Conservation (phyloP, 2,113 vertebrate genomes). For the Crypturellus undulatus region DNA sequence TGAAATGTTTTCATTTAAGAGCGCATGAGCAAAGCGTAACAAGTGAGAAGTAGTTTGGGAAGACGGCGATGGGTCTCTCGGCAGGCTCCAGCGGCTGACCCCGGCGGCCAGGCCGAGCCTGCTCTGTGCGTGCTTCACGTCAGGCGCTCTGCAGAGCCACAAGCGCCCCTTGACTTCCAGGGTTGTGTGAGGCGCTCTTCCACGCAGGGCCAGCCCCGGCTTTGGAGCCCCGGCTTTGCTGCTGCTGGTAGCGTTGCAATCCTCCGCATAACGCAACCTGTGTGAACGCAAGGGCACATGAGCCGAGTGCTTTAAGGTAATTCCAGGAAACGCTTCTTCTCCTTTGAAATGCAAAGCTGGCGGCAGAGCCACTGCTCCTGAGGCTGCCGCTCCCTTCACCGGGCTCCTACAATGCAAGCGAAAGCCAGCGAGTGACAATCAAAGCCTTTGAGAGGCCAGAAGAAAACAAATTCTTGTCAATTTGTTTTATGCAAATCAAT, state of each 20-base stretch:
- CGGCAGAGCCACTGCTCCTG: background rate
- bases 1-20: background rate
- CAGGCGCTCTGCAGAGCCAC: background rate
- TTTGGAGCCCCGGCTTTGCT: background rate
- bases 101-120: background rate
- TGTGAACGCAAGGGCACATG: background rate
- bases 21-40: fast-evolving
- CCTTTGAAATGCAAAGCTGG: conserved; percentile 25
- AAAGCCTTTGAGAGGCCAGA: background rate
- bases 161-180: background rate
- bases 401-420: background rate
- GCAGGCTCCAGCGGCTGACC: background rate
- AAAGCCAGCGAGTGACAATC: background rate
- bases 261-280: background rate
- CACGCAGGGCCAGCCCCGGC: background rate
- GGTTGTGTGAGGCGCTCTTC: background rate
- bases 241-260: background rate
- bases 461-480: background rate
- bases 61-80: background rate
- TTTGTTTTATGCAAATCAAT: background rate
- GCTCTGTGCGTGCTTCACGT: background rate
- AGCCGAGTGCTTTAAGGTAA: background rate
- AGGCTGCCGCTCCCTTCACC: background rate
- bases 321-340: background rate
- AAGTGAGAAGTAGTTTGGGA: background rate